phyloP scores from a whole-genome alignment of 2,888 invertebrate genomes.

The Heteromyza rotundicornis region DNA sequence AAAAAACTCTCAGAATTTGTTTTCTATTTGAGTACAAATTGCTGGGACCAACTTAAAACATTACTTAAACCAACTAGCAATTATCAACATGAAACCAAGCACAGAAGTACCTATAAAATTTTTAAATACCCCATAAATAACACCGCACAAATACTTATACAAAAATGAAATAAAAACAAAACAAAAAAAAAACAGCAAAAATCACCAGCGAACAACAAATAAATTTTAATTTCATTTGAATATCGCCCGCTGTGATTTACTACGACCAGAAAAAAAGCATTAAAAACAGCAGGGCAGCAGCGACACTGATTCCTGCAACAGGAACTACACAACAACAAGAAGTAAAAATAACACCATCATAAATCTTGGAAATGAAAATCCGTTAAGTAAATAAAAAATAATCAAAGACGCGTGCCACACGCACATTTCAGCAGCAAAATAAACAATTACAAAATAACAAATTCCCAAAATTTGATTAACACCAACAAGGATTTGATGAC shows the following conservation, averaged over 20 bases:
- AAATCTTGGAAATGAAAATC: not conserved
- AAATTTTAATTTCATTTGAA: conserved; percentile 29
- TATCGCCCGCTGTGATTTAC: conserved; percentile 27
- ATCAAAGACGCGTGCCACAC: not conserved
- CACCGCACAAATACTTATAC: not conserved
- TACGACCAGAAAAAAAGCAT: conserved; percentile 17
- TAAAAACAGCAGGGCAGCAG: conserved; percentile 25
- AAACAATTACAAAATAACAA: not conserved
- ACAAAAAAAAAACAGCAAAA: not conserved
- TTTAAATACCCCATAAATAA: too few relatives aligned
- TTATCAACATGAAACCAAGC: too few relatives aligned
- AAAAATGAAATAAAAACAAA: not conserved
- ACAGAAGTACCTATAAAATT: too few relatives aligned
- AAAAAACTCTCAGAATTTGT: too few relatives aligned
- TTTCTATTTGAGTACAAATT: too few relatives aligned
- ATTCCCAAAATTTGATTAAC: not conserved
- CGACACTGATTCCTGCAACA: conserved; percentile 9
- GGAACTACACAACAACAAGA: too few relatives aligned
- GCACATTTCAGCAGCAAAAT: too few relatives aligned
- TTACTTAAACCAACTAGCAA: too few relatives aligned
- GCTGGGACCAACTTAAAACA: too few relatives aligned
- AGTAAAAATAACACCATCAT: too few relatives aligned
- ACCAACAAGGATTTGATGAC: not conserved
- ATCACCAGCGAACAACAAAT: too few relatives aligned
- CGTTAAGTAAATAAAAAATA: not conserved